Evolutionary conservation across 2,113 vertebrate species (phyloP).

Genomic region (Lampris incognitus): DNA sequence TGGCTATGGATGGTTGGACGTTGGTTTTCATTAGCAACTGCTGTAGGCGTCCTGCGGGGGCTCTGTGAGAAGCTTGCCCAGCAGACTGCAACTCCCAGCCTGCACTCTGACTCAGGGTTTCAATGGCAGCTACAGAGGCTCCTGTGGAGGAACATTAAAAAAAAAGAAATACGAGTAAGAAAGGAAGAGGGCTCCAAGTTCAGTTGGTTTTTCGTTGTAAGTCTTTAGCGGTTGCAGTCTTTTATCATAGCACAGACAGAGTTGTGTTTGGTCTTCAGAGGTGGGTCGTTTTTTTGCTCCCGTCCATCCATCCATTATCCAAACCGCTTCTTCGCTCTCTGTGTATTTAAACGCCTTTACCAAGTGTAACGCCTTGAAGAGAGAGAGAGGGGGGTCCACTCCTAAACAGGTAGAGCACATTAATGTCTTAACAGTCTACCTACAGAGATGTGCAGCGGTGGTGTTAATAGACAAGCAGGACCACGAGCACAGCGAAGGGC

Average conservation of each 20-base stretch:
- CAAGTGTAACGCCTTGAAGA: background rate
- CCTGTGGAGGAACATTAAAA: constrained; percentile 1
- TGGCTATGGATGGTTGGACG: constrained; percentile 56
- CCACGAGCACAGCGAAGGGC: no score
- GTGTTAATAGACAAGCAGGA: no score
- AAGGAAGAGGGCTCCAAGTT: constrained; percentile 9
- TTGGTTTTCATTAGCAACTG: constrained; percentile 62
- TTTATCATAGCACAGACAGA: background rate
- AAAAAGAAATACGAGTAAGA: constrained; percentile 20
- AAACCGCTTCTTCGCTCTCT: background rate
- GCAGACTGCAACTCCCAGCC: constrained; percentile 61
- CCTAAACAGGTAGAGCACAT: background rate
- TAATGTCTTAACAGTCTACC: background rate
- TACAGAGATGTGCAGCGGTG: no score
- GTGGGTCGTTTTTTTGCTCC: background rate
- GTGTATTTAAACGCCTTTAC: background rate
- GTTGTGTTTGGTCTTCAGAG: background rate
- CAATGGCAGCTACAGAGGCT: constrained; percentile 5
- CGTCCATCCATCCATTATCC: no score
- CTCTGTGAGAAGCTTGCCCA: constrained; percentile 38
- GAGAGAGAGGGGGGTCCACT: background rate
- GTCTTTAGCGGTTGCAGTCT: constrained; percentile 20
- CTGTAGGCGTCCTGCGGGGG: constrained; percentile 48
- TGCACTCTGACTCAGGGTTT: constrained; percentile 64
- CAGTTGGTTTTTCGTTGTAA: constrained; percentile 30